Evolutionary conservation across 2,797 vertebrate species (phyloP).

Genomic region (Iguana delicatissima): DNA sequence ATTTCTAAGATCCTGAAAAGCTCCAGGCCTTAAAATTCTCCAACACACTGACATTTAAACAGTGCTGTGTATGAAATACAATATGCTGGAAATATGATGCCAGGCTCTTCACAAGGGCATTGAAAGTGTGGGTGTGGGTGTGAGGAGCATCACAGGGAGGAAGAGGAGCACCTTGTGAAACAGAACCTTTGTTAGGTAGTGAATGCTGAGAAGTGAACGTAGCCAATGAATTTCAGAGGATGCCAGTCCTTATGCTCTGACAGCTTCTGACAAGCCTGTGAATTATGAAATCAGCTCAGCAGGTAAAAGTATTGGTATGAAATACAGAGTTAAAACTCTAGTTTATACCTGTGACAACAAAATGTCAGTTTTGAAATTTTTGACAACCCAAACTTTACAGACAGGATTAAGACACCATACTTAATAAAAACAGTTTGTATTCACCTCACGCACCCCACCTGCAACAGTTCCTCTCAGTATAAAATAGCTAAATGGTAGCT

Average conservation of each 20-base stretch:
- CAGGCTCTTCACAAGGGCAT: conserved; percentile 48
- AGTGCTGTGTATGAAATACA: conserved; percentile 62
- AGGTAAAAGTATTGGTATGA: conserved; percentile 44
- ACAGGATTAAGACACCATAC: conserved; percentile 33
- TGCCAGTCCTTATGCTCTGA: conserved; percentile 20
- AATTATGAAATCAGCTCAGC: conserved; percentile 9
- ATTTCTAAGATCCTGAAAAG: conserved; percentile 15
- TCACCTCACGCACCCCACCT: conserved; percentile 49
- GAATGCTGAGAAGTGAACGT: conserved; percentile 50
- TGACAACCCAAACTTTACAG: conserved; percentile 36
- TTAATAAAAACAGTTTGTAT: conserved; percentile 26
- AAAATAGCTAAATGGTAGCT: conserved; percentile 12
- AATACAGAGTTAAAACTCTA: conserved; percentile 34
- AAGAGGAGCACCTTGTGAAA: conserved; percentile 40
- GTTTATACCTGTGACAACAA: conserved; percentile 34
- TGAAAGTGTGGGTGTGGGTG: conserved; percentile 37
- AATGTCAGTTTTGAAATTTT: conserved; percentile 22
- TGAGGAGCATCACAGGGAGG: conserved; percentile 34
- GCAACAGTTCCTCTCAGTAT: background rate
- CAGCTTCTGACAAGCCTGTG: conserved; percentile 20
- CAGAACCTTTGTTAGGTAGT: conserved; percentile 61
- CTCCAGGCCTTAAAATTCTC: conserved; percentile 1
- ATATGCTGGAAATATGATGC: conserved; percentile 64
- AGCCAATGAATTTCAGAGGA: conserved; percentile 57
- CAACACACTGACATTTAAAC: conserved; percentile 23